These are phyloP conservation scores for Druon quercuslanigerum DNA, from an alignment of 1,140 invertebrate species.

Conservation along the genomic window DNA sequence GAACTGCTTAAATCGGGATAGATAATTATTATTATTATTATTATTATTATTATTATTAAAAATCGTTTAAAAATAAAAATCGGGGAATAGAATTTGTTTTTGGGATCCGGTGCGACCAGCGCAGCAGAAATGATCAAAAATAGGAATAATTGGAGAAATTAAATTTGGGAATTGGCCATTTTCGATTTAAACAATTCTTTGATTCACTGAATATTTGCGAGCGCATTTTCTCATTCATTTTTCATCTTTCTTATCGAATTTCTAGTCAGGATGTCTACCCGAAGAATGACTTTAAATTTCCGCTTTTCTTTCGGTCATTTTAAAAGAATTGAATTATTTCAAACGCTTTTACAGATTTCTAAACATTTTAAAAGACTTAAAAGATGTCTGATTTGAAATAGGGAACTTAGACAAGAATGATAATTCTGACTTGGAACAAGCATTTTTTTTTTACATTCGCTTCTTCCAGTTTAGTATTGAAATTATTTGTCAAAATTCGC, in stretches of 20 bases:
- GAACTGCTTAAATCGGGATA: conserved; percentile 4
- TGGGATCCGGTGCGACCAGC: not conserved
- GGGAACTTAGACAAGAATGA: no score
- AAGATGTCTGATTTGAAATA: no score
- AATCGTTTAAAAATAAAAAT: not conserved
- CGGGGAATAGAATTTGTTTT: not conserved
- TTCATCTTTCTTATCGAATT: not conserved
- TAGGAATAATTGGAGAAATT: no score
- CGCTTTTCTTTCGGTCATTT: no score
- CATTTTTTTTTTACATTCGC: no score
- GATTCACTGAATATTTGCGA: conserved; percentile 7
- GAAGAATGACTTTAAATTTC: no score
- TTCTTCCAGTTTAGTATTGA: no score
- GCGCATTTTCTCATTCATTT: not conserved
- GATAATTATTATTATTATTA: not conserved
- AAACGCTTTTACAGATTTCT: no score
- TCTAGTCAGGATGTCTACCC: not conserved
- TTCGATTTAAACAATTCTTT: conserved; percentile 24
- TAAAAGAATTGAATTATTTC: no score
- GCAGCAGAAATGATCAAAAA: not conserved
- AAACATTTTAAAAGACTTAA: no score
- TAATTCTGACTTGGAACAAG: no score
- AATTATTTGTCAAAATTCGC: no score
- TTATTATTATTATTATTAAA: not conserved
- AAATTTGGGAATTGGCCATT: not conserved